Conservation (phyloP, 2,113 vertebrate genomes). For the Percina caprodes region DNA sequence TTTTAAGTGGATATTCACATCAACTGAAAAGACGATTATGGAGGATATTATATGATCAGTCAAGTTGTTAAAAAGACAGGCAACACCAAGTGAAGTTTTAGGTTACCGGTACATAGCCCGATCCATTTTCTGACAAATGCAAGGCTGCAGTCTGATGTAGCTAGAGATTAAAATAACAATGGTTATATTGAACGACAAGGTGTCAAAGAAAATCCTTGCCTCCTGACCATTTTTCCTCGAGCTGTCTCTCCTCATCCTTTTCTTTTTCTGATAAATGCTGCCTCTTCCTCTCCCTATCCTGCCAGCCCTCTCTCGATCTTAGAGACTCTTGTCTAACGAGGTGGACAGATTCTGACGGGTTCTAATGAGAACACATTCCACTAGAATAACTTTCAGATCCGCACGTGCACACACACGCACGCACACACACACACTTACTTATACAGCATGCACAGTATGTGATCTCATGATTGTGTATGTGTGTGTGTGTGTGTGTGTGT, state of each 20-base stretch:
- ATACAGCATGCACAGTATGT: no score
- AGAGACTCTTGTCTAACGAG: slow-evolving; percentile 45
- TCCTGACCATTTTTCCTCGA: slow-evolving; percentile 31
- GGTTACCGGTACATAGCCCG: background rate
- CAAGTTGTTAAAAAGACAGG: background rate
- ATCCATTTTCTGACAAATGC: slow-evolving; percentile 15
- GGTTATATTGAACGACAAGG: slow-evolving; percentile 54
- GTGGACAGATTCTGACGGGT: slow-evolving; percentile 57
- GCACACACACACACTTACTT: background rate
- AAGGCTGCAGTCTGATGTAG: slow-evolving; percentile 19
- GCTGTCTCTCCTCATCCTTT: slow-evolving; percentile 45
- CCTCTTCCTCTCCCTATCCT: slow-evolving; percentile 21
- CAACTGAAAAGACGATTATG: slow-evolving; percentile 12
- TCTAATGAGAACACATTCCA: slow-evolving; percentile 76
- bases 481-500: no score
- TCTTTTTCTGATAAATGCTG: slow-evolving; percentile 40
- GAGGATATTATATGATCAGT: background rate
- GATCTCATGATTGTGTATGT: no score
- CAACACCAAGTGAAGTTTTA: background rate
- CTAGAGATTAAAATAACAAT: slow-evolving; percentile 49
- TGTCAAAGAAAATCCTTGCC: slow-evolving; percentile 33
- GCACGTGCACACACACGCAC: background rate
- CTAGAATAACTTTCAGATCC: slow-evolving; percentile 62
- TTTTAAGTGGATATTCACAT: slow-evolving; percentile 12
- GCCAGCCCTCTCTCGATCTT: slow-evolving; percentile 33